phyloP scores from a whole-genome alignment of 1,140 invertebrate species.

The Drosophila carrolli region DNA sequence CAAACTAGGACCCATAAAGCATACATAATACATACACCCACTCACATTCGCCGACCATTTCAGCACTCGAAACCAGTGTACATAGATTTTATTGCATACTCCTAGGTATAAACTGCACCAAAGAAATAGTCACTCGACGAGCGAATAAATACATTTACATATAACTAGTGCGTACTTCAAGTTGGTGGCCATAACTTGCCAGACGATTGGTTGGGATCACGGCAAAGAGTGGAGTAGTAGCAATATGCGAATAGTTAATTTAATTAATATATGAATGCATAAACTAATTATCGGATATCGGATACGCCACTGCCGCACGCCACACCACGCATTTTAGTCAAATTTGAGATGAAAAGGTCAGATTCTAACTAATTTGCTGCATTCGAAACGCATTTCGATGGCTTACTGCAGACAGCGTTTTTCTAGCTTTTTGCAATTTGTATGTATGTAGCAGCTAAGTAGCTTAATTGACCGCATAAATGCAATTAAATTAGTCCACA shows the following conservation, averaged over 20 bases:
- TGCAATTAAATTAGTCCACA: slow-evolving; percentile 44
- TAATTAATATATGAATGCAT: slow-evolving; percentile 68
- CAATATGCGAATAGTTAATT: slow-evolving; percentile 60
- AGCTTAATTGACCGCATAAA: slow-evolving; percentile 61
- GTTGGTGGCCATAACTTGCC: slow-evolving; percentile 1
- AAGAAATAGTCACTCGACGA: slow-evolving; percentile 44
- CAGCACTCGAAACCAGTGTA: slow-evolving; percentile 68
- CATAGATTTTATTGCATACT: slow-evolving; percentile 81
- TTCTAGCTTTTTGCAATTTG: slow-evolving; percentile 77
- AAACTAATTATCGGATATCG: slow-evolving; percentile 57
- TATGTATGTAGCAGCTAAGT: slow-evolving; percentile 69
- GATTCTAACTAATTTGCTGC: slow-evolving; percentile 56
- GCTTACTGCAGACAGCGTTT: slow-evolving; percentile 54
- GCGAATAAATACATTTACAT: slow-evolving; percentile 15
- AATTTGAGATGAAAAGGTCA: slow-evolving; percentile 8
- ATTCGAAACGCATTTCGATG: slow-evolving; percentile 32
- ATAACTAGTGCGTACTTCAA: slow-evolving; percentile 18
- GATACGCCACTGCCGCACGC: slow-evolving; percentile 42
- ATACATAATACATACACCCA: slow-evolving; percentile 18
- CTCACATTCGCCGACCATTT: slow-evolving; percentile 45
- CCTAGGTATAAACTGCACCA: slow-evolving; percentile 74
- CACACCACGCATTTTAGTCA: slow-evolving; percentile 33
- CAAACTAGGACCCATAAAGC: slow-evolving; percentile 54
- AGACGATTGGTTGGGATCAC: slow-evolving; percentile 13
- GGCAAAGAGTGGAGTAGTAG: slow-evolving; percentile 4